phyloP scores from a whole-genome alignment of 2,888 invertebrate genomes.

The Sympetrum striolatum region DNA sequence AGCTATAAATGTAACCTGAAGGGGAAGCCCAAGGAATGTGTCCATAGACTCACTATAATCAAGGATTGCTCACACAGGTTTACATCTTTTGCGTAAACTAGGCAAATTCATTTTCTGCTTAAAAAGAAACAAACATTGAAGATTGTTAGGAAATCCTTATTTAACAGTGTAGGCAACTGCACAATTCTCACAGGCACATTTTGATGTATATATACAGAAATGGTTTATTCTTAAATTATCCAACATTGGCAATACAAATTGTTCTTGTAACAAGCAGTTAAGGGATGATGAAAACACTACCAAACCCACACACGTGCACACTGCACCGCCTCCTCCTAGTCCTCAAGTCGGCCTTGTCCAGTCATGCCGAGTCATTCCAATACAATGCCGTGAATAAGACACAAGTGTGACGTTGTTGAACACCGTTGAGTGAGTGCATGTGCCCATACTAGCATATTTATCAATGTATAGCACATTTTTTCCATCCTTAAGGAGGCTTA shows the following conservation, averaged over 20 bases:
- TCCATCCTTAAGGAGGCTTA: conserved; percentile 33
- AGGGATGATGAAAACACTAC: conserved; percentile 56
- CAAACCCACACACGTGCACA: conserved; percentile 50
- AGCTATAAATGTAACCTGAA: neutral
- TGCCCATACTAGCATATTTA: conserved; percentile 46
- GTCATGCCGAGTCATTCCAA: conserved; percentile 36
- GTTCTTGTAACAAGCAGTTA: conserved; percentile 53
- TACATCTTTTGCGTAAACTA: conserved; percentile 18
- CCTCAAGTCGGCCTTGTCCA: conserved; percentile 28
- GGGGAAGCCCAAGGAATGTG: neutral
- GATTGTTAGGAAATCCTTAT: conserved; percentile 40
- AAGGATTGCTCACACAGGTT: neutral
- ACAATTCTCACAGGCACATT: conserved; percentile 41
- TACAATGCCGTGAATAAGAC: conserved; percentile 47
- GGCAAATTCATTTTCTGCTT: conserved; percentile 31
- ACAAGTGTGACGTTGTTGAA: conserved; percentile 50
- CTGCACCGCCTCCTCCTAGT: conserved; percentile 37
- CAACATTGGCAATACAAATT: conserved; percentile 61
- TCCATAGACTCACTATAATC: conserved; percentile 3
- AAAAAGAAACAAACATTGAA: conserved; percentile 40
- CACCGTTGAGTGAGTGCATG: conserved; percentile 45
- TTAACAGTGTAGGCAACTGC: conserved; percentile 33
- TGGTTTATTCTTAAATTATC: conserved; percentile 63
- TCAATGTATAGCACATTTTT: conserved; percentile 44
- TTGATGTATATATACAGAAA: conserved; percentile 59